phyloP scores from a whole-genome alignment of 2,797 vertebrate species.

The Notoglanidium macrostoma region DNA sequence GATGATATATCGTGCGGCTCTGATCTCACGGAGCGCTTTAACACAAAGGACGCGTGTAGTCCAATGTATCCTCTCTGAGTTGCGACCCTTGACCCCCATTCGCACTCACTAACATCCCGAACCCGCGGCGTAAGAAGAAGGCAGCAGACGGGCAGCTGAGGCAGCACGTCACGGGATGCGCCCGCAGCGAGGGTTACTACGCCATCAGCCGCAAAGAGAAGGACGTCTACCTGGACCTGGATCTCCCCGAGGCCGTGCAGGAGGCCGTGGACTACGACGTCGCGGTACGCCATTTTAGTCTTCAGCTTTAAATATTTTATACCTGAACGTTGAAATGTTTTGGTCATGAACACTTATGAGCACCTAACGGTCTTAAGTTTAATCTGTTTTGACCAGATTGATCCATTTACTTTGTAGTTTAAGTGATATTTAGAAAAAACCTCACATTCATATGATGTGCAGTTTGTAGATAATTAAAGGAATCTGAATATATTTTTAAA shows the following conservation, averaged over 20 bases:
- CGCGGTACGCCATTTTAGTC: constrained; percentile 59
- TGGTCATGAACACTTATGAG: too few species aligned
- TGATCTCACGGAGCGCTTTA: neutral
- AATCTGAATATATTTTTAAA: neutral
- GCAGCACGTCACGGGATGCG: constrained; percentile 86
- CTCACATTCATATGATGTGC: neutral
- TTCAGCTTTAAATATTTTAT: too few species aligned
- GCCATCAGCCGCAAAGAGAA: constrained; percentile 94
- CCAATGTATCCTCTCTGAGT: neutral
- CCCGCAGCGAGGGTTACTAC: constrained; percentile 90
- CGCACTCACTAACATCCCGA: constrained; percentile 88
- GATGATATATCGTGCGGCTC: neutral
- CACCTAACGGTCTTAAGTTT: neutral
- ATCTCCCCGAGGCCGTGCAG: constrained; percentile 80
- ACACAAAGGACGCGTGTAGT: too few species aligned
- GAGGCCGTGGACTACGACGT: constrained; percentile 81
- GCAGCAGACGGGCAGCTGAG: constrained; percentile 76
- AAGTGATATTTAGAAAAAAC: neutral
- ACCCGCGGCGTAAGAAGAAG: constrained; percentile 85
- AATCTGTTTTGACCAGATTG: neutral
- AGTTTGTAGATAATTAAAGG: neutral
- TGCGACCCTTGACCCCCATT: constrained; percentile 75
- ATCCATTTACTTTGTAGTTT: too few species aligned
- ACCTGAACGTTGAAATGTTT: too few species aligned
- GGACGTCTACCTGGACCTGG: constrained; percentile 88